Base-by-base conservation (phyloP, 2,888 invertebrate genomes). In the Neocrepidodera transversa region DNA sequence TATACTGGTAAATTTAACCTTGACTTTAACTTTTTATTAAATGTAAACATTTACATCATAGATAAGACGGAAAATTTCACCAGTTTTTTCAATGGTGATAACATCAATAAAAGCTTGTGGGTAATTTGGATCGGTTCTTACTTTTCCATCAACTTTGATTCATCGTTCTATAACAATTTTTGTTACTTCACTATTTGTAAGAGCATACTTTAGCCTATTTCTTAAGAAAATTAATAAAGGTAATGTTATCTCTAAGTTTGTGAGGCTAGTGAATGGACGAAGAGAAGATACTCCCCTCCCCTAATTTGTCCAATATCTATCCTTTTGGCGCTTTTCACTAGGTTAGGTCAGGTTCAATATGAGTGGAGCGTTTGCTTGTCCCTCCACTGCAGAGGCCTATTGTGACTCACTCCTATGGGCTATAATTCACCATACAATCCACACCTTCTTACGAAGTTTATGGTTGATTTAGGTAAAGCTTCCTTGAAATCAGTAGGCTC, bases 251-350 rank as follows among this genome's bases (percentile, higher is more conserved):
- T 98, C 87, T 70, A 97, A 83, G 81, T 96, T 97, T 86, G 99
- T 99, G 61, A 99, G 98, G 59, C 99, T 99, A 68, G 95, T 92
- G 78, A 94, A 93, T 64, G 99, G 98, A 75, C 97, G 90, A 66
- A 98, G 98, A 70, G 99, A 98, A 80, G 95, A 98, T 60, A 94
- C 95, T 78, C 98, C 98, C 68, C n/a, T n/a, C n/a, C n/a, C 96
- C 95, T 75, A 98, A 84, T 84, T 99, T 99, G 86, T 97, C 98
- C 87, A 99, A 89, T 97, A 99, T 98, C 99, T 99, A 99, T 92
- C 98, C 95, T 84, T 97, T 97, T 8, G 99, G 99, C 61, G 99
- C 99, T 81, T 93, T 91, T 77, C n/a, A n/a, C n/a, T n/a, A n/a
- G n/a, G n/a, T n/a, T n/a, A n/a, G n/a, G n/a, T n/a, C n/a, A n/a